Evolutionary conservation across 2,888 invertebrate species (phyloP).

Genomic region (Odiellus spinosus): DNA sequence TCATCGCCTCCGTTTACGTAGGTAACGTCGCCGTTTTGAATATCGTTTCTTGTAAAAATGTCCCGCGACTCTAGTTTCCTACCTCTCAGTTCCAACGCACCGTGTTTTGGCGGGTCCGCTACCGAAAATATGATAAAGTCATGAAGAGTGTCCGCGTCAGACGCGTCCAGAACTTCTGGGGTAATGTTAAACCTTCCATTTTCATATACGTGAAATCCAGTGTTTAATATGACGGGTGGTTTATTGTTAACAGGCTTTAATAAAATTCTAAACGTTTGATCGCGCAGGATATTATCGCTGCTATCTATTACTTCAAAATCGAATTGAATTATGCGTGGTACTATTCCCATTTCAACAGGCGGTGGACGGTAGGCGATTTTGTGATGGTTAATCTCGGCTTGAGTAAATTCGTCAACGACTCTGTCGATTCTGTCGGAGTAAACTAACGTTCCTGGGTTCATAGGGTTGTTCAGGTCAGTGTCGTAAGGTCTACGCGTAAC

Average conservation of each 20-base stretch:
- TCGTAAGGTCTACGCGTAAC: constrained; percentile 25
- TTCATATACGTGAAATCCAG: constrained; percentile 25
- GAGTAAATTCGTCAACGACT: constrained; percentile 25
- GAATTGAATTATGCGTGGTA: constrained; percentile 28
- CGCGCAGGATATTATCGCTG: constrained; percentile 25
- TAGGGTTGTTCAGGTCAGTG: constrained; percentile 24
- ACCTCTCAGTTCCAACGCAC: constrained; percentile 23
- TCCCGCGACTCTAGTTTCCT: constrained; percentile 23
- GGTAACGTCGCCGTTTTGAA: constrained; percentile 23
- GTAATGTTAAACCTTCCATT: constrained; percentile 25
- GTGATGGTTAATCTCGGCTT: constrained; percentile 29
- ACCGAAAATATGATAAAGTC: constrained; percentile 24
- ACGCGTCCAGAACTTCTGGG: constrained; percentile 24
- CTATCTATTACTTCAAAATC: constrained; percentile 27
- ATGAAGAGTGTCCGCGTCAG: constrained; percentile 27
- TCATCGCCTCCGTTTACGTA: constrained; percentile 27
- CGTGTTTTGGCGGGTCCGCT: constrained; percentile 24
- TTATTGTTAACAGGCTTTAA: constrained; percentile 29
- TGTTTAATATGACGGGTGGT: constrained; percentile 27
- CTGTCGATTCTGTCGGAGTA: constrained; percentile 24
- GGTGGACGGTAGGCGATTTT: constrained; percentile 30
- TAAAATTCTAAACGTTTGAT: constrained; percentile 27
- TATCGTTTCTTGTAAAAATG: constrained; percentile 25
- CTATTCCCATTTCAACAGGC: constrained; percentile 26
- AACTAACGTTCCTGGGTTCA: constrained; percentile 26